Conservation (phyloP, 2,113 vertebrate genomes). For the Platycercus adscitus region DNA sequence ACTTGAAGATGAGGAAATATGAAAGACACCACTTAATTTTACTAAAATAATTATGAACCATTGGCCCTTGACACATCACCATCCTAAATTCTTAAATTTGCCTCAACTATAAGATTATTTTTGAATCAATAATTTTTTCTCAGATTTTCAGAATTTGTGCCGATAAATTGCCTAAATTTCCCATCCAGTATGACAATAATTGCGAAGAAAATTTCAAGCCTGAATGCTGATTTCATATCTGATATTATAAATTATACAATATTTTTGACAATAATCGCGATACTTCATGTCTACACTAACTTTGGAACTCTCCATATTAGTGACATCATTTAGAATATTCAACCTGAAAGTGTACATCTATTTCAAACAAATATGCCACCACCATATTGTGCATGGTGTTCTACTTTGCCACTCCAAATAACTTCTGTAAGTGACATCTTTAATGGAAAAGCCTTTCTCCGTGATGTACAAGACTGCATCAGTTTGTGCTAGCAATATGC, state of each 20-base stretch:
- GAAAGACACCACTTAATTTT: not conserved
- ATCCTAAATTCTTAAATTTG: not conserved
- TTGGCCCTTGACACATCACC: not conserved
- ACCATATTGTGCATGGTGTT: not conserved
- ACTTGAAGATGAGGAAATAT: not conserved
- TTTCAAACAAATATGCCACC: not conserved
- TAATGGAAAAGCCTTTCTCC: not conserved
- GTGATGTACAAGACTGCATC: not conserved
- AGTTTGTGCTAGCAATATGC: not conserved
- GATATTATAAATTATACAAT: not conserved
- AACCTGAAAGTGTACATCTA: not conserved
- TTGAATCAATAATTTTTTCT: not conserved
- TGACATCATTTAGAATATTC: not conserved
- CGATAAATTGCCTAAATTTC: not conserved
- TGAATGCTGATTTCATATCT: slow-evolving; percentile 6
- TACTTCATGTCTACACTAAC: not conserved
- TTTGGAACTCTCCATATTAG: not conserved
- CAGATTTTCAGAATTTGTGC: not conserved
- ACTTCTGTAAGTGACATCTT: not conserved
- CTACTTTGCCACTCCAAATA: not conserved
- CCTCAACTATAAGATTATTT: not conserved
- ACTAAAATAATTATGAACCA: not conserved
- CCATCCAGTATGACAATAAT: not conserved
- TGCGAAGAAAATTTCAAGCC: not conserved
- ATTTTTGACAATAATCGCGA: not conserved